These are phyloP conservation scores for Enteromius viviparus DNA, from an alignment of 2,797 vertebrate species.

Conservation along the genomic window DNA sequence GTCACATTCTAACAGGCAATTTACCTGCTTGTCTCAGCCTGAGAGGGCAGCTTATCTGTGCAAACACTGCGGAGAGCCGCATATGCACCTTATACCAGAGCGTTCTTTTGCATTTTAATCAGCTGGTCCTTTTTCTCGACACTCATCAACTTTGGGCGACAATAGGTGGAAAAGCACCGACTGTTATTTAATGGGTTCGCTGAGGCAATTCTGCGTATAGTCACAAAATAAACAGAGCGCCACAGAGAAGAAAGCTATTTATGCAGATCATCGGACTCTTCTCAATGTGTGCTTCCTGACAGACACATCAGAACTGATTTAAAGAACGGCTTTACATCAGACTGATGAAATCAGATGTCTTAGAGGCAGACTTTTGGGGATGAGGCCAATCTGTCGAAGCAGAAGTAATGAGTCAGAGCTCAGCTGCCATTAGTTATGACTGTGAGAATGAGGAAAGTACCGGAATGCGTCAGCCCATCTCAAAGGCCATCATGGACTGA, in stretches of 20 bases:
- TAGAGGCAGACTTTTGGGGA: constrained; percentile 33
- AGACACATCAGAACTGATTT: constrained; percentile 39
- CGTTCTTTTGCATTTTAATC: constrained; percentile 72
- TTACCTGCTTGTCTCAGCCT: constrained; percentile 73
- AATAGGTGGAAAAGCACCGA: constrained; percentile 39
- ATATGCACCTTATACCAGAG: constrained; percentile 50
- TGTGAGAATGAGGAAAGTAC: constrained; percentile 13
- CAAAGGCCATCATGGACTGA: constrained; percentile 20
- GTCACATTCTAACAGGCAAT: constrained; percentile 75
- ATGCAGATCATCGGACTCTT: neutral
- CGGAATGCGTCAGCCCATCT: constrained; percentile 16
- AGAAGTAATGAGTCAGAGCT: constrained; percentile 54
- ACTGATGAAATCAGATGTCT: constrained; percentile 38
- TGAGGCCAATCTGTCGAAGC: constrained; percentile 42
- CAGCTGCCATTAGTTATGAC: constrained; percentile 47
- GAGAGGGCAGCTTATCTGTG: constrained; percentile 73
- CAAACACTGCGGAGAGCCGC: constrained; percentile 64
- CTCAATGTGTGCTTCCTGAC: constrained; percentile 15
- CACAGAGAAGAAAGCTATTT: constrained; percentile 11
- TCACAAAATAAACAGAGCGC: constrained; percentile 63
- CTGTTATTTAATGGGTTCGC: constrained; percentile 70
- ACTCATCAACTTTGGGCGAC: neutral
- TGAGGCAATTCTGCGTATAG: constrained; percentile 57
- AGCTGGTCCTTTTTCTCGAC: constrained; percentile 27
- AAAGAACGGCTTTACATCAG: constrained; percentile 18